Base-by-base conservation (phyloP, 2,113 vertebrate species). In the Ochotona curzoniae region DNA sequence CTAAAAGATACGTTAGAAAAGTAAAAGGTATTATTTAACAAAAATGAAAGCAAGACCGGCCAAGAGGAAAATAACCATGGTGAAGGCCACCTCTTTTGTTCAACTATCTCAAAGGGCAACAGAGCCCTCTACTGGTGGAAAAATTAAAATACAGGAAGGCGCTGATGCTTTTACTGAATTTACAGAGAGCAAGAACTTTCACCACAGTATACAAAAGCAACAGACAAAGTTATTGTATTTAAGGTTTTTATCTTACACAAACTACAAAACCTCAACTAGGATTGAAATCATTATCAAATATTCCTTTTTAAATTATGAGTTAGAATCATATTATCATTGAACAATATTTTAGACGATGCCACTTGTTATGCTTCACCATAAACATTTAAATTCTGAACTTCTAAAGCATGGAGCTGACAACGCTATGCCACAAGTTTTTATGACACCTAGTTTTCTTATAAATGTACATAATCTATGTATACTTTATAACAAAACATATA, bases 41-140 rank as follows among this genome's bases (percentile, higher is more conserved):
- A 92, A 95, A 96, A 96, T 0, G 88, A 97, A 96, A 28, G 83
- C 90, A 60, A 92, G 75, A 60, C 70, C 3, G 1, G 49, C 66
- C 5, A 21, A 61, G 30, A 80, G 49, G 78, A 79, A 26, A 49
- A 54, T 88, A 95, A 87, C 73, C 44, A 10, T 1, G 44, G 15
- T 3, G 32, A 54, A 35, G 0, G 4, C 1, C 10, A 26, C 21
- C 0, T 0, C 96, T 97, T 97, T 97, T 96, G 97, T 97, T 95
- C 35, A 60, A 38, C 17, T 44, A 20, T 97, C 89, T 23, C 83
- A 63, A 97, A 98, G 97, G 90, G 94, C 97, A 98, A 98, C 86
- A 98, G 93, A 86, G 98, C 98, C 98, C 98, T 97, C 98, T 97
- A 97, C 97, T 98, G 98, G 95, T 76, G 2, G 20, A 17, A 66